Evolutionary conservation across 2,797 vertebrate species (phyloP).

Genomic region (Poeciliopsis paucimaculata): DNA sequence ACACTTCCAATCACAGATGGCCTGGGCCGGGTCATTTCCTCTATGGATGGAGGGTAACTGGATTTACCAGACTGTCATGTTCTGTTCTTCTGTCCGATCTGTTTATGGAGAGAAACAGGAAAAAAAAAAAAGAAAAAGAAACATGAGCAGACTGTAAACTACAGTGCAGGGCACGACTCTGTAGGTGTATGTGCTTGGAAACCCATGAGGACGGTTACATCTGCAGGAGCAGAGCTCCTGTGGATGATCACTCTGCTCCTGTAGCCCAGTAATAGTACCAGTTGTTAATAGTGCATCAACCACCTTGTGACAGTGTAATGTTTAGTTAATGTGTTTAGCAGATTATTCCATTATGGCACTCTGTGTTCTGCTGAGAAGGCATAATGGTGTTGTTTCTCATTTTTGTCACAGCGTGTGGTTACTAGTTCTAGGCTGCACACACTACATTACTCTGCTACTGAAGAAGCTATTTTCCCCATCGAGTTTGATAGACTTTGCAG

Average conservation of each 20-base stretch:
- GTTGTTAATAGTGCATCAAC: slow-evolving; percentile 67
- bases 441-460: slow-evolving; percentile 46
- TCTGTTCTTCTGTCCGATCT: slow-evolving; percentile 81
- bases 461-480: slow-evolving; percentile 59
- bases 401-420: slow-evolving; percentile 65
- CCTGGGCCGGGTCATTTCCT: slow-evolving; percentile 77
- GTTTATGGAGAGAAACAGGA: slow-evolving; percentile 70
- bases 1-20: slow-evolving; percentile 71
- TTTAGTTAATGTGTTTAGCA: slow-evolving; percentile 70
- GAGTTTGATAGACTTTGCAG: slow-evolving; percentile 55
- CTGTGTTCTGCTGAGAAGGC: slow-evolving; percentile 60
- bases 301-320: slow-evolving; percentile 71
- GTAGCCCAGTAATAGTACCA: slow-evolving; percentile 54
- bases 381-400: slow-evolving; percentile 73
- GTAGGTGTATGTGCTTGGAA: slow-evolving; percentile 20
- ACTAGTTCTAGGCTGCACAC: slow-evolving; percentile 33
- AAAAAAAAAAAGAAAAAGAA: slow-evolving; percentile 57
- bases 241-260: slow-evolving; percentile 46
- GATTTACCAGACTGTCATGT: slow-evolving; percentile 79
- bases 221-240: slow-evolving; percentile 28
- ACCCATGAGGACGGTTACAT: slow-evolving; percentile 34
- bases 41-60: slow-evolving; percentile 80
- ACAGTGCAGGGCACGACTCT: slow-evolving; percentile 3
- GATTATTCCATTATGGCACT: slow-evolving; percentile 68
- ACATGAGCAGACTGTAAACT: slow-evolving; percentile 47